Evolutionary conservation across 2,113 vertebrate genomes (phyloP).

Genomic region (Alosa alosa): DNA sequence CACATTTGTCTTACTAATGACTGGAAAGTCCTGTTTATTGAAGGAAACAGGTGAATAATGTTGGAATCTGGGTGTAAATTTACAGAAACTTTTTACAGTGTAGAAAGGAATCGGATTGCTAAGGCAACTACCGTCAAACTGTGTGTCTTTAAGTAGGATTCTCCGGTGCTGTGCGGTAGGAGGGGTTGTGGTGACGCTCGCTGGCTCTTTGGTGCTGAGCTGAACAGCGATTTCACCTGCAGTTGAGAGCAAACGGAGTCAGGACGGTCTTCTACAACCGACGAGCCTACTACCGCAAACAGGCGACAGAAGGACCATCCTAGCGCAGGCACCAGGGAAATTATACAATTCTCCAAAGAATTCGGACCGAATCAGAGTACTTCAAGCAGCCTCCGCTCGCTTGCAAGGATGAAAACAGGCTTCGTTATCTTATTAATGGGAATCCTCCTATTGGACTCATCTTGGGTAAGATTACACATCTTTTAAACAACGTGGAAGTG

Average conservation of each 20-base stretch:
- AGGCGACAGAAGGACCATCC: constrained; percentile 43
- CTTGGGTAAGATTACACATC: constrained; percentile 64
- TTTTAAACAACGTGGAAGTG: constrained; percentile 30
- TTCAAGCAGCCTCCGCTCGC: constrained; percentile 55
- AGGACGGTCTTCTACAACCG: constrained; percentile 44
- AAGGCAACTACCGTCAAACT: constrained; percentile 20
- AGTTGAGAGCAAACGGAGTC: constrained; percentile 62
- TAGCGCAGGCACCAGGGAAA: constrained; percentile 38
- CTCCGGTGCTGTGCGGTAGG: constrained; percentile 63
- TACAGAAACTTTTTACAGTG: no score
- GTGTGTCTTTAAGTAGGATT: constrained; percentile 71
- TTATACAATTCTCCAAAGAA: constrained; percentile 42
- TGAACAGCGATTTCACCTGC: constrained; percentile 70
- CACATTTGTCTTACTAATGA: no score
- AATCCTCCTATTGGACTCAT: constrained; percentile 64
- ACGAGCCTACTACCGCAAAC: constrained; percentile 26
- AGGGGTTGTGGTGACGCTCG: constrained; percentile 72
- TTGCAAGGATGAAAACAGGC: constrained; percentile 71
- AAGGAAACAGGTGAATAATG: no score
- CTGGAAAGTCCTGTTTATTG: no score
- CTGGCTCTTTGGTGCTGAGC: constrained; percentile 72
- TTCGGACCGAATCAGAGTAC: constrained; percentile 43
- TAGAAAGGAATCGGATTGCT: constrained; percentile 14
- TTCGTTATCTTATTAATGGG: constrained; percentile 67
- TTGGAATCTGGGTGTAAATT: no score